Conservation (phyloP, 2,888 invertebrate genomes). For the Ceramica pisi region DNA sequence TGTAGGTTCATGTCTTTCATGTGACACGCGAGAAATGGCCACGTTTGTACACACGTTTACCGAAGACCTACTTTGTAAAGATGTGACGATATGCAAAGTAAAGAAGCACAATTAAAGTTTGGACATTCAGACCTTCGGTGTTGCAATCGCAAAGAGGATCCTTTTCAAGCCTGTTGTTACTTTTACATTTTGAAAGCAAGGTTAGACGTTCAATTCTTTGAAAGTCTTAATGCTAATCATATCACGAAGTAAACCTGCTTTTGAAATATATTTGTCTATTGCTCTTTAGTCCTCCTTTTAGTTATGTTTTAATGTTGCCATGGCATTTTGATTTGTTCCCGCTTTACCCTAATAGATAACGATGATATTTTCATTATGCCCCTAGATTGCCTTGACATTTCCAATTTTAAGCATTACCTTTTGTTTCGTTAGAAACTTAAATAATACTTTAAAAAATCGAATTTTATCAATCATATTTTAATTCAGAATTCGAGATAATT, state of each 20-base stretch:
- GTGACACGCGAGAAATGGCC: conserved; percentile 44
- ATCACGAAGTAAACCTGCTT: conserved; percentile 37
- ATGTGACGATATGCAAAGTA: conserved; percentile 53
- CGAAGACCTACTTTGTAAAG: conserved; percentile 50
- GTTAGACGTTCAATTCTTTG: conserved; percentile 41
- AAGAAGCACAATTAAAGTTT: conserved; percentile 25
- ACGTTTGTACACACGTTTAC: conserved; percentile 44
- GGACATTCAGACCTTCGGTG: conserved; percentile 31
- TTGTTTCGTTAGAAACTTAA: not conserved
- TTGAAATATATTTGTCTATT: conserved; percentile 20
- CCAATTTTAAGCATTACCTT: not conserved
- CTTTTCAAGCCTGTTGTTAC: conserved; percentile 40
- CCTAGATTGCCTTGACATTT: not conserved
- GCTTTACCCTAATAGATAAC: not conserved
- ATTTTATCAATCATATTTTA: not conserved
- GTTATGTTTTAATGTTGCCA: conserved; percentile 1
- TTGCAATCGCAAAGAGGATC: conserved; percentile 43
- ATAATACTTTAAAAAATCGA: not conserved
- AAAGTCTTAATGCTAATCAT: conserved; percentile 30
- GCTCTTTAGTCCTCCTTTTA: not conserved
- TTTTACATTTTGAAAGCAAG: conserved; percentile 52
- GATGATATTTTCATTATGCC: not conserved
- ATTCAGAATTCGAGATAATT: too few species aligned
- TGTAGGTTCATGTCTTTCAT: conserved; percentile 31
- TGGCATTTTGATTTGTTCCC: not conserved